Conservation (phyloP, 2,113 vertebrate species). For the Mormyrus lacerda region DNA sequence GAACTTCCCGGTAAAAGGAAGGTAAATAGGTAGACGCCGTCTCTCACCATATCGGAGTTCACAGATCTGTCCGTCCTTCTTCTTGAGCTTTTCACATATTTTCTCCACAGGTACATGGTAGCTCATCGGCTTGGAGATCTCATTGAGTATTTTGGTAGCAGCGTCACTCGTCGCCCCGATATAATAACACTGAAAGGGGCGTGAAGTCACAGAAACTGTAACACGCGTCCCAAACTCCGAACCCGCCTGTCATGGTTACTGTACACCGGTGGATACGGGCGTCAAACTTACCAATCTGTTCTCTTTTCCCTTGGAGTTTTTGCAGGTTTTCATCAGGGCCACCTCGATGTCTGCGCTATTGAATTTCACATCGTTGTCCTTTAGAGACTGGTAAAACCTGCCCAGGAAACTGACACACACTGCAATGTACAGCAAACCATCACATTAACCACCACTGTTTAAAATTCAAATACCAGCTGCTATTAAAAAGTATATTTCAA, state of each 20-base stretch:
- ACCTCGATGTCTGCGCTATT: constrained; percentile 73
- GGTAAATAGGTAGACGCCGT: too few relatives aligned
- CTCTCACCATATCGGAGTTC: constrained; percentile 87
- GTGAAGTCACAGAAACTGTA: not conserved
- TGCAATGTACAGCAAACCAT: constrained; percentile 43
- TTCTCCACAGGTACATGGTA: constrained; percentile 86
- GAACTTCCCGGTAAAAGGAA: too few relatives aligned
- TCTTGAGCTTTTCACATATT: constrained; percentile 95
- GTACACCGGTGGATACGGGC: not conserved
- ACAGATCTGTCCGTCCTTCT: constrained; percentile 94
- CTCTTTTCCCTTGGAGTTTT: constrained; percentile 84
- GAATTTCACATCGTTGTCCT: constrained; percentile 70
- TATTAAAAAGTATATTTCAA: not conserved
- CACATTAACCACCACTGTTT: not conserved
- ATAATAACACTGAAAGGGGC: constrained; percentile 80
- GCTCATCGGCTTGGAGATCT: constrained; percentile 88
- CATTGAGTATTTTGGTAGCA: constrained; percentile 92
- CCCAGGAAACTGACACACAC: constrained; percentile 84
- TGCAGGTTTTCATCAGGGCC: constrained; percentile 73
- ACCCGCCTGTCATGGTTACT: too few relatives aligned
- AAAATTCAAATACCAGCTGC: not conserved
- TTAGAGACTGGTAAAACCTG: constrained; percentile 80
- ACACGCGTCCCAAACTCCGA: not conserved
- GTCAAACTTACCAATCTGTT: constrained; percentile 81
- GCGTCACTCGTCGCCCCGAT: constrained; percentile 92